phyloP scores from a whole-genome alignment of 2,888 invertebrate genomes.

The Mythimna impura region DNA sequence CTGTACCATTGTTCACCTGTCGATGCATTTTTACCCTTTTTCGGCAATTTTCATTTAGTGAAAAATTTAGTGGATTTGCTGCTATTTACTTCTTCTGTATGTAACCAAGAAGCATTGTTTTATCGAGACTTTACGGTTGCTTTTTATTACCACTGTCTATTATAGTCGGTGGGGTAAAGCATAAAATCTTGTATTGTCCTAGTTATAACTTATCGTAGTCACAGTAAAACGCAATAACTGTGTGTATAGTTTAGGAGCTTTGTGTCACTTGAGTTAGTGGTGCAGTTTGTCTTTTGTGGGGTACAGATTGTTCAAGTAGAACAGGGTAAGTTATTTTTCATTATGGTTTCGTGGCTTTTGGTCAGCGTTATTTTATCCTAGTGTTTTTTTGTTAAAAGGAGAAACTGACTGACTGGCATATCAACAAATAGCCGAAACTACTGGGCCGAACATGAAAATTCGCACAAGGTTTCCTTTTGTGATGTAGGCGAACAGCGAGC shows the following conservation, averaged over 20 bases:
- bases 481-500: too few relatives aligned
- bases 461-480: too few relatives aligned
- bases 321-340: conserved; percentile 13
- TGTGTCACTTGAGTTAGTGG: conserved; percentile 26
- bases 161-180: conserved; percentile 42
- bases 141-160: conserved; percentile 62
- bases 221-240: conserved; percentile 39
- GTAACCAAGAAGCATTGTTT: conserved; percentile 62
- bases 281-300: conserved; percentile 4
- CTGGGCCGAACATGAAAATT: too few relatives aligned
- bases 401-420: too few relatives aligned
- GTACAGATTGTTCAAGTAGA: conserved; percentile 33
- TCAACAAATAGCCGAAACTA: too few relatives aligned
- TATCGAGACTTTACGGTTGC: conserved; percentile 61
- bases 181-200: conserved; percentile 56
- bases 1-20: too few relatives aligned
- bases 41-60: background rate
- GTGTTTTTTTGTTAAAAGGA: too few relatives aligned
- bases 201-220: conserved; percentile 52
- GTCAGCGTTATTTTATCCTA: background rate
- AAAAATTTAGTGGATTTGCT: conserved; percentile 22
- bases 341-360: conserved; percentile 10
- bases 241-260: conserved; percentile 33
- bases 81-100: background rate
- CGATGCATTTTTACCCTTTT: too few relatives aligned